A percentile compares a stretch with the other conserved stretches of the same genome.
These are phyloP conservation scores for Gymnothorax reevesii DNA, from an alignment of 2,797 vertebrate species.

Conservation along the genomic window DNA sequence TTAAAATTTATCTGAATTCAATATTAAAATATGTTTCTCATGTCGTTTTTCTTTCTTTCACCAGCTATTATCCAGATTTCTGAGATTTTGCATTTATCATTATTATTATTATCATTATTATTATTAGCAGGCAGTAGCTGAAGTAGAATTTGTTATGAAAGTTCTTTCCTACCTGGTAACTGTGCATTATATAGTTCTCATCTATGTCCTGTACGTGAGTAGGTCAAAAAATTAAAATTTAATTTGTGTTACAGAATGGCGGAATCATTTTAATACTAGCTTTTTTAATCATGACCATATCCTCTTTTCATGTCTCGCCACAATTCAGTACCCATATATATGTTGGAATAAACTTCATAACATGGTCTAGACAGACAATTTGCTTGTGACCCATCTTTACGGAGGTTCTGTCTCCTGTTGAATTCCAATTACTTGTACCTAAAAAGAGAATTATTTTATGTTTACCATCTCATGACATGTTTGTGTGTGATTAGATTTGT, in stretches of 20 bases:
- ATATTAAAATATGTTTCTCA: conserved; percentile 7
- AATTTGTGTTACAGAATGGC: background rate
- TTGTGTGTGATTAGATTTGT: background rate
- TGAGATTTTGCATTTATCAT: background rate
- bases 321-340: background rate
- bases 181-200: background rate
- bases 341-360: background rate
- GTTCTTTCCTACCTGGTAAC: background rate
- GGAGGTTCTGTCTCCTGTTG: background rate
- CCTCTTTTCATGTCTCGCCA: background rate
- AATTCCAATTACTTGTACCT: background rate
- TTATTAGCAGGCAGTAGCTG: background rate
- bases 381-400: background rate
- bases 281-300: background rate
- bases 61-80: background rate
- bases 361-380: background rate
- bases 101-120: background rate
- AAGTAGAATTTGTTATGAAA: background rate
- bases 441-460: too few species aligned
- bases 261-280: background rate
- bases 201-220: background rate
- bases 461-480: background rate
- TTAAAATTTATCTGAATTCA: conserved; percentile 9
- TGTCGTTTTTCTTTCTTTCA: background rate
- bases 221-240: background rate